Percentiles rank a stretch among this genome's conserved stretches.
These are phyloP conservation scores for Calephelis perditalis DNA, from an alignment of 2,888 invertebrate species.

Conservation along the genomic window DNA sequence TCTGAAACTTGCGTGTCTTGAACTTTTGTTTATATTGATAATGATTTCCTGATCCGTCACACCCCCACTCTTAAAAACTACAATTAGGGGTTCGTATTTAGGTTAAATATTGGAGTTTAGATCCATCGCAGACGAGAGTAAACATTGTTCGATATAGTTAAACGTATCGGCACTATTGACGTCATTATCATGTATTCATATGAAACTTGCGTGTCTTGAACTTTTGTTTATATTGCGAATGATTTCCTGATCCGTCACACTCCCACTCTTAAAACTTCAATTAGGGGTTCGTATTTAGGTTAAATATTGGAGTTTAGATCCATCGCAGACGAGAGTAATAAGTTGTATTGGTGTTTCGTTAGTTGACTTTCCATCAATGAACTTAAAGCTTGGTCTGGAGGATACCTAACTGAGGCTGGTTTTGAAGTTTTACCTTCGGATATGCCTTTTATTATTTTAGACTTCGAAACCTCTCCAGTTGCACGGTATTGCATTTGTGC, in stretches of 20 bases:
- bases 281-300: slow-evolving; percentile 22
- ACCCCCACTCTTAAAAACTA: slow-evolving; percentile 24
- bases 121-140: too few relatives aligned
- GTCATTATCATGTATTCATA: slow-evolving; percentile 21
- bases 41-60: slow-evolving; percentile 24
- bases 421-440: slow-evolving; percentile 1
- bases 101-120: too few relatives aligned
- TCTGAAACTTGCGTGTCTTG: slow-evolving; percentile 18
- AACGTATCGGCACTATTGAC: too few relatives aligned
- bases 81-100: too few relatives aligned
- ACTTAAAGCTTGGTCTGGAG: slow-evolving; percentile 3
- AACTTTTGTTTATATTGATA: slow-evolving; percentile 25
- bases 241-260: slow-evolving; percentile 24
- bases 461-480: slow-evolving; percentile 4
- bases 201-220: slow-evolving; percentile 19
- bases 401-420: neutral
- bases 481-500: slow-evolving; percentile 15
- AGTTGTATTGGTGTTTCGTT: slow-evolving; percentile 23
- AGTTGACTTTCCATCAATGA: slow-evolving; percentile 18
- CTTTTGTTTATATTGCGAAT: slow-evolving; percentile 26
- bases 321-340: slow-evolving; percentile 21
- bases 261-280: slow-evolving; percentile 23
- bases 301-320: slow-evolving; percentile 21
- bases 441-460: slow-evolving; percentile 14
- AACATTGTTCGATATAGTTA: neutral